A percentile compares a stretch with the other conserved stretches of the same genome.
phyloP scores from a whole-genome alignment of 1,140 invertebrate genomes.

The Eulimnadia texana region DNA sequence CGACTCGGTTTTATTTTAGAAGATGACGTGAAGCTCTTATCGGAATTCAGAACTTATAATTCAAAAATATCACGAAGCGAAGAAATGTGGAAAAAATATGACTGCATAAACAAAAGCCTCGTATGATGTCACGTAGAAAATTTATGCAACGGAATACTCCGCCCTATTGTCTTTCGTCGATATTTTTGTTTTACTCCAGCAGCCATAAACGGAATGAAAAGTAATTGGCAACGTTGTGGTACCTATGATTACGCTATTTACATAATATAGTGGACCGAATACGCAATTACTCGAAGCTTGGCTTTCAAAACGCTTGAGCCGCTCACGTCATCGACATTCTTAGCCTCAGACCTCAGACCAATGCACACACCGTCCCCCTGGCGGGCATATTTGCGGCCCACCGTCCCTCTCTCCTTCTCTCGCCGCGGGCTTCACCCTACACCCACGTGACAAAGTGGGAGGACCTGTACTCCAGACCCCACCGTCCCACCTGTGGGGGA shows the following conservation, averaged over 20 bases:
- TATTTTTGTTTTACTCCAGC: too few relatives aligned
- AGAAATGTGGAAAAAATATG: background rate
- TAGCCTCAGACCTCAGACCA: background rate
- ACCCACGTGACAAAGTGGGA: background rate
- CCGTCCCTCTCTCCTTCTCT: background rate
- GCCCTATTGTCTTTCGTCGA: background rate
- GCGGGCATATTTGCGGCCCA: background rate
- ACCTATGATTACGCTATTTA: background rate
- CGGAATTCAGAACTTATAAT: background rate
- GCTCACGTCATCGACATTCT: conserved; percentile 14
- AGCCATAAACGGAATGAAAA: background rate
- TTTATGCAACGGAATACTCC: background rate
- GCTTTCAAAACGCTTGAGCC: conserved; percentile 1
- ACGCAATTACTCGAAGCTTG: background rate
- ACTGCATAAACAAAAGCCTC: background rate
- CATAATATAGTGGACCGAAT: background rate
- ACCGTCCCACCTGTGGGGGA: background rate
- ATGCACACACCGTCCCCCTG: background rate
- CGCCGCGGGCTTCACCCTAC: background rate
- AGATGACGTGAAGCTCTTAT: background rate
- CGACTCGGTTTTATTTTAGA: background rate
- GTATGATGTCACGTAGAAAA: background rate
- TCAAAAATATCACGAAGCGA: background rate
- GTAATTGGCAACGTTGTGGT: background rate
- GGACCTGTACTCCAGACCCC: background rate